A percentile compares a stretch with the other conserved stretches of the same genome.
Conservation (phyloP, 2,113 vertebrate species). For the Clinocottus analis region DNA sequence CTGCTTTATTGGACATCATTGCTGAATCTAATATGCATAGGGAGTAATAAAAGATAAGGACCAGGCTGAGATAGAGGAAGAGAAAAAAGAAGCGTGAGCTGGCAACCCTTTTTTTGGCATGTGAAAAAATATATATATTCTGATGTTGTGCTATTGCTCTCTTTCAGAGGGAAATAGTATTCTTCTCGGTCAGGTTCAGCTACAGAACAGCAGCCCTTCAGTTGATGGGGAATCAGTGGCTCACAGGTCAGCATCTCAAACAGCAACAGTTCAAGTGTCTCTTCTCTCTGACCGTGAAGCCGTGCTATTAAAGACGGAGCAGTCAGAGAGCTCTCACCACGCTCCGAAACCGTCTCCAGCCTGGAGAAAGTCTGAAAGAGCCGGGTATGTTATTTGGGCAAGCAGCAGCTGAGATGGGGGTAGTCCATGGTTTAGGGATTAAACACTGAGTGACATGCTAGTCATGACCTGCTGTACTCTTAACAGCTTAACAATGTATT, state of each 20-base stretch:
- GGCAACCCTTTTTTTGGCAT: neutral
- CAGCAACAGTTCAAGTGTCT: neutral
- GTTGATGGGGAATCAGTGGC: neutral
- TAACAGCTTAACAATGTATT: neutral
- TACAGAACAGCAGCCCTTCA: neutral
- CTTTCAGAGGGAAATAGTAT: neutral
- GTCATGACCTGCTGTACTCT: neutral
- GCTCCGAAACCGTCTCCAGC: neutral
- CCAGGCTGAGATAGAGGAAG: neutral
- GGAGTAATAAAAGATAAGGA: slow-evolving; percentile 38
- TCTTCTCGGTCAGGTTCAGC: neutral
- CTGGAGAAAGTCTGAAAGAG: neutral
- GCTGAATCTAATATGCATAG: slow-evolving; percentile 25
- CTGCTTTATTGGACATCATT: slow-evolving; percentile 51
- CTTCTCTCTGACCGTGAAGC: neutral
- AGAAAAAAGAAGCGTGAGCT: neutral
- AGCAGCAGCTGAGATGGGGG: neutral
- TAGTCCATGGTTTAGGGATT: slow-evolving; percentile 2
- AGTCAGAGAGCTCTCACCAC: slow-evolving; percentile 12
- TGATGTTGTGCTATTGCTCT: neutral
- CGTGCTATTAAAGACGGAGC: neutral
- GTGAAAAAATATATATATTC: neutral
- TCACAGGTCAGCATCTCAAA: neutral
- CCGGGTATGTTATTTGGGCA: neutral
- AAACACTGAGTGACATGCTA: neutral